Percentiles rank a stretch among this genome's conserved stretches.
phyloP scores from a whole-genome alignment of 2,797 vertebrate genomes.

The Gastrophryne carolinensis region DNA sequence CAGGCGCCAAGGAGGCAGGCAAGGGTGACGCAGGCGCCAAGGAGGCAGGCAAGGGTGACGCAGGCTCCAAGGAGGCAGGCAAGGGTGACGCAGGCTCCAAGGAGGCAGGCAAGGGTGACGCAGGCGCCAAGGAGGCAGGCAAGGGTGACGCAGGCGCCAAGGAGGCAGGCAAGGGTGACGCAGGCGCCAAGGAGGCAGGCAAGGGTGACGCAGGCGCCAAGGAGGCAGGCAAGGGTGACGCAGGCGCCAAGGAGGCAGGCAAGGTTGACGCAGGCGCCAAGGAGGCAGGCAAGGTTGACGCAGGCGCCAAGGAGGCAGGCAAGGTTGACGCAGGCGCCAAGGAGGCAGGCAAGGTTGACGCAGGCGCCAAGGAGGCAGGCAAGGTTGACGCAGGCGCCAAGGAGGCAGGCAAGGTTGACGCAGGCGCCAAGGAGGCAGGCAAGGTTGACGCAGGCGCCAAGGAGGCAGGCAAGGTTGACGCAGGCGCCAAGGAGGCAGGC shows the following conservation, averaged over 20 bases:
- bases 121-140: accelerated
- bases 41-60: background rate
- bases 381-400: background rate
- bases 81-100: no score
- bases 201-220: background rate
- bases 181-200: background rate
- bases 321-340: no score
- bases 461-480: background rate
- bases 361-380: background rate
- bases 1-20: background rate
- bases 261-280: background rate
- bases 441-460: background rate
- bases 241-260: background rate
- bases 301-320: background rate
- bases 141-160: background rate
- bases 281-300: background rate
- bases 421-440: background rate
- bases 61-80: background rate
- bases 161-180: background rate
- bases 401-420: background rate
- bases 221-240: background rate
- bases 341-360: no score
- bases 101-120: no score
- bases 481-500: background rate
- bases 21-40: background rate